These are phyloP conservation scores for Andrena bucephala DNA, from an alignment of 2,888 invertebrate genomes.

Conservation along the genomic window DNA sequence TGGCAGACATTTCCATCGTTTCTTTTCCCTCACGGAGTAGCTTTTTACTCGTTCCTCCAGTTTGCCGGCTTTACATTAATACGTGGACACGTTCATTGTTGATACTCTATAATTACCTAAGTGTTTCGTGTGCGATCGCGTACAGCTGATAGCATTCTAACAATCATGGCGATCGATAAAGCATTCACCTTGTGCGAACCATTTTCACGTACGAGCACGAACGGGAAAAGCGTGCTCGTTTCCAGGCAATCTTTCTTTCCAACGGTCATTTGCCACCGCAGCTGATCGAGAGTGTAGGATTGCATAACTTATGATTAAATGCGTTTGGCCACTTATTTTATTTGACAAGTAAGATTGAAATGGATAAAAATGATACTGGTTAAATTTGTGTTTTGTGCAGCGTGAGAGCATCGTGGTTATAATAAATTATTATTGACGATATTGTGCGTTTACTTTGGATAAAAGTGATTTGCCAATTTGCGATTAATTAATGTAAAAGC, in stretches of 20 bases:
- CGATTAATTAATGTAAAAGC: too few relatives aligned
- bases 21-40: neutral
- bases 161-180: constrained; percentile 45
- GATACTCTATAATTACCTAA: constrained; percentile 22
- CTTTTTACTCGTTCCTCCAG: constrained; percentile 4
- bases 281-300: neutral
- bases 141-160: constrained; percentile 27
- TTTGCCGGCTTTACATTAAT: constrained; percentile 6
- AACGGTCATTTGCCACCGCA: neutral
- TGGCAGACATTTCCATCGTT: neutral
- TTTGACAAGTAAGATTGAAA: neutral
- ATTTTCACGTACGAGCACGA: constrained; percentile 8
- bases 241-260: neutral
- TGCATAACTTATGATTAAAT: neutral
- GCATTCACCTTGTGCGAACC: constrained; percentile 38
- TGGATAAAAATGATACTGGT: neutral
- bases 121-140: constrained; percentile 17
- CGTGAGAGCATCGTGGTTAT: too few relatives aligned
- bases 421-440: too few relatives aligned
- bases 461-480: too few relatives aligned
- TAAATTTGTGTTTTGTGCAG: neutral
- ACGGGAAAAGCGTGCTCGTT: neutral
- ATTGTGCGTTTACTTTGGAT: too few relatives aligned
- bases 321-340: neutral
- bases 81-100: neutral